Evolutionary conservation across 2,888 invertebrate species (phyloP), one percentile per base, ranked within the genome.

Genomic region (Ormyrus labotus): DNA sequence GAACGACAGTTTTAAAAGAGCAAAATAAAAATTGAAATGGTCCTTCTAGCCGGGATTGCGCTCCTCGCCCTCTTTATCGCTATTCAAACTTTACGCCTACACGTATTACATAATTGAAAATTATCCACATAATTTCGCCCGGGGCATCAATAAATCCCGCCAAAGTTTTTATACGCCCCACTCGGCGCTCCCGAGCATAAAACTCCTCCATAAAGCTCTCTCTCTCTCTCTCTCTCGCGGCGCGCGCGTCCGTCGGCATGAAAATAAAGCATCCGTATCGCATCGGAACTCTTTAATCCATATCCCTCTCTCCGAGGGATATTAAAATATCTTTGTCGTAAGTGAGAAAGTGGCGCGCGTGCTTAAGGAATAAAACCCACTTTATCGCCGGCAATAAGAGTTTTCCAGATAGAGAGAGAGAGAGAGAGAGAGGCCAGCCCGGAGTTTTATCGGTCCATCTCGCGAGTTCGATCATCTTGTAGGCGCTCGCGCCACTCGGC

Each of bases 361-460:
- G 57, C 65, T 9, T 4, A 61, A 72, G 83, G 84, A 85, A 86
- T 88, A 87, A 87, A 87, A 84, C 82, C 7, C 34, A 76, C 80
- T 84, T 85, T 85, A 85, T 83, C 83, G 78, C 74, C 70, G 81
- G 83, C 83, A 85, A 87, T 84, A 87, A 85, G 84, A 85, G 84
- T 84, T 84, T 84, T 83, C 81, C 4, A 19, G 9, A 5, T 53
- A n/a, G 34, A 34, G 34, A 34, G 81, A 85, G 83, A 6, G 74
- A 34, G 45, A n/a, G 48, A 34, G 53, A 55, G 10, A 13, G 57
- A 50, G 71, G 10, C 19, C 6, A n/a, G 55, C 68, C 67, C 45
- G 83, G 84, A 86, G 84, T 81, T 89, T 88, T 88, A 88, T 85
- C 87, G 85, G 84, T 81, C 84, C 86, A 85, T 87, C 85, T 84